Percentiles rank a stretch among this genome's conserved stretches.
Conservation (phyloP, 2,888 invertebrate genomes). For the Lasioglossum calceatum region DNA sequence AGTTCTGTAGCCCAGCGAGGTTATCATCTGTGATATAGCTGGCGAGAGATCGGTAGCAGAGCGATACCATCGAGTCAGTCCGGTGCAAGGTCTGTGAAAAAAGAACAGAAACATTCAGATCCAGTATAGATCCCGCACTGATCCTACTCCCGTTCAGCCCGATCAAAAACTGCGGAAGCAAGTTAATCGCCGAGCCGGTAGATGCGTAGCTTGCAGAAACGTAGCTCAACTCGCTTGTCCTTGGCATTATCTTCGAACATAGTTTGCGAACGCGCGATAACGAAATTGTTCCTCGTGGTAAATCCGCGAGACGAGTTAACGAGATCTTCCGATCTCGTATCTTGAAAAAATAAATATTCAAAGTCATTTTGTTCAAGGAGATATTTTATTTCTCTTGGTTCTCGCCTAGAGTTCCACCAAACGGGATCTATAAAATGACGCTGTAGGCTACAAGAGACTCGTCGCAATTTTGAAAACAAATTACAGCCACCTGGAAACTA, state of each 20-base stretch:
- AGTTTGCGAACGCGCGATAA: background rate
- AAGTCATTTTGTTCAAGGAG: background rate
- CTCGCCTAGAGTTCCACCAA: background rate
- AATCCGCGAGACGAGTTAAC: background rate
- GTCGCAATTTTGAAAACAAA: background rate
- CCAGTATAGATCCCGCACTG: background rate
- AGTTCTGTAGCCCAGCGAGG: constrained; percentile 91
- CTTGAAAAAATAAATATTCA: background rate
- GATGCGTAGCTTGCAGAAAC: constrained; percentile 6
- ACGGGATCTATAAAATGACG: background rate
- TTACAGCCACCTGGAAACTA: background rate
- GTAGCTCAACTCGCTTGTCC: background rate
- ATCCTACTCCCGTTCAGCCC: background rate
- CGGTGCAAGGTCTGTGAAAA: constrained; percentile 91
- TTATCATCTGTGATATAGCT: constrained; percentile 93
- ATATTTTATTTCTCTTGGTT: background rate
- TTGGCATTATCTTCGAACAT: constrained; percentile 7
- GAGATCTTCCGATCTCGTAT: background rate
- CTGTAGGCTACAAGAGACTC: background rate
- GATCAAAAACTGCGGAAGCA: constrained; percentile 32
- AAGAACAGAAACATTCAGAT: constrained; percentile 53
- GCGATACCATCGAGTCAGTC: constrained; percentile 96
- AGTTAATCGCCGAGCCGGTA: constrained; percentile 43
- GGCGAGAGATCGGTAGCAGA: constrained; percentile 93
- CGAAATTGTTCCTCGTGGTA: background rate